Evolutionary conservation across 2,888 invertebrate genomes (phyloP).

Genomic region (Mesorhabditis belari): DNA sequence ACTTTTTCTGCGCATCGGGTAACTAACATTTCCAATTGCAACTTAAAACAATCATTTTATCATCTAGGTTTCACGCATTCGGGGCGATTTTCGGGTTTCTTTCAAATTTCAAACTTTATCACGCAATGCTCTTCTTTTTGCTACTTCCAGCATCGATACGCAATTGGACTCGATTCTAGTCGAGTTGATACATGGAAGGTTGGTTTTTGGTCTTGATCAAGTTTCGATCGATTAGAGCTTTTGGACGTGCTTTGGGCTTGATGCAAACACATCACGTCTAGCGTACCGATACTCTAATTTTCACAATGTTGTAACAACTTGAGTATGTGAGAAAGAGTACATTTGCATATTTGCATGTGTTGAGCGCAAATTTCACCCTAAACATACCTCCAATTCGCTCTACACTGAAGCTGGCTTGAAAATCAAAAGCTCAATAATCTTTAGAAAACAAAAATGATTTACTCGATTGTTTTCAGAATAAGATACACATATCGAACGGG

Average conservation of each 20-base stretch:
- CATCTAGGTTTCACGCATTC: slow-evolving; percentile 16
- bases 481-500: slow-evolving; percentile 25
- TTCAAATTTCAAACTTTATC: slow-evolving; percentile 46
- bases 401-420: no score
- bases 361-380: no score
- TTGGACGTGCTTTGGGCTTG: neutral
- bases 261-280: no score
- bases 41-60: neutral
- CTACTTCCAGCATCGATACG: slow-evolving; percentile 20
- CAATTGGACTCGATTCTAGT: slow-evolving; percentile 19
- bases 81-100: slow-evolving; percentile 36
- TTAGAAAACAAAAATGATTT: no score
- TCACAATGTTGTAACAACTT: no score
- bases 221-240: neutral
- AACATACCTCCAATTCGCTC: no score
- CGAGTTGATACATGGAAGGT: slow-evolving; percentile 31
- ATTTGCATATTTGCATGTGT: no score
- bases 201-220: neutral
- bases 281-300: no score
- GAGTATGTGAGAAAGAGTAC: no score
- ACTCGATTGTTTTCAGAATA: slow-evolving; percentile 22
- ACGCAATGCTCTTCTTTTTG: slow-evolving; percentile 26
- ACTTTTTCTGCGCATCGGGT: slow-evolving; percentile 20
- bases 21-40: neutral
- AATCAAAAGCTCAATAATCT: no score